These are phyloP conservation scores for Bos indicus DNA, from an alignment of 2,113 vertebrate species.

Conservation along the genomic window DNA sequence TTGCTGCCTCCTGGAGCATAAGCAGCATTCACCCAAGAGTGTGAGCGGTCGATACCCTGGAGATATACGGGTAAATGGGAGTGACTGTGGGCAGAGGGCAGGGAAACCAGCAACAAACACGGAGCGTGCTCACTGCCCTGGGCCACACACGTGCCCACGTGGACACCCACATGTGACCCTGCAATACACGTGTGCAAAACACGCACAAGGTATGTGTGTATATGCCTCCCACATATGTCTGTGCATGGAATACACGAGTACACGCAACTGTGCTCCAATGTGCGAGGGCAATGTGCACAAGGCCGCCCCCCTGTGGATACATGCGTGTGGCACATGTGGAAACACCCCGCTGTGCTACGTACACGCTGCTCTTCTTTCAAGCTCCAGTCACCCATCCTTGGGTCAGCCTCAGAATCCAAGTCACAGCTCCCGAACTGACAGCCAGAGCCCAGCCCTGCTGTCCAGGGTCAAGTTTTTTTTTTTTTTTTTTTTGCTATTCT, in stretches of 20 bases:
- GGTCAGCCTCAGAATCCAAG: neutral
- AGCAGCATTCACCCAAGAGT: conserved; percentile 97
- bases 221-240: neutral
- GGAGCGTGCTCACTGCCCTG: neutral
- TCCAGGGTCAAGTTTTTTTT: neutral
- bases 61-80: conserved; percentile 39
- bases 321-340: fast-evolving
- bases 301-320: fast-evolving
- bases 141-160: neutral
- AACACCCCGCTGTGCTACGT: fast-evolving
- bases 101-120: neutral
- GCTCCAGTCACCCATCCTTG: neutral
- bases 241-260: neutral
- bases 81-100: neutral
- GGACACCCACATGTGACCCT: too few relatives aligned
- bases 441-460: neutral
- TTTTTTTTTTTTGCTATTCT: neutral
- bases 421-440: neutral
- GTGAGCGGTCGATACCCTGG: conserved; percentile 94
- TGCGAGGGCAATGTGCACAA: fast-evolving
- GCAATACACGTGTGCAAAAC: neutral
- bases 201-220: neutral
- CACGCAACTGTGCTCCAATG: fast-evolving
- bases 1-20: conserved; percentile 93
- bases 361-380: neutral